Base-by-base conservation (phyloP, 2,888 invertebrate species). In the Polyommatus iphigenia region DNA sequence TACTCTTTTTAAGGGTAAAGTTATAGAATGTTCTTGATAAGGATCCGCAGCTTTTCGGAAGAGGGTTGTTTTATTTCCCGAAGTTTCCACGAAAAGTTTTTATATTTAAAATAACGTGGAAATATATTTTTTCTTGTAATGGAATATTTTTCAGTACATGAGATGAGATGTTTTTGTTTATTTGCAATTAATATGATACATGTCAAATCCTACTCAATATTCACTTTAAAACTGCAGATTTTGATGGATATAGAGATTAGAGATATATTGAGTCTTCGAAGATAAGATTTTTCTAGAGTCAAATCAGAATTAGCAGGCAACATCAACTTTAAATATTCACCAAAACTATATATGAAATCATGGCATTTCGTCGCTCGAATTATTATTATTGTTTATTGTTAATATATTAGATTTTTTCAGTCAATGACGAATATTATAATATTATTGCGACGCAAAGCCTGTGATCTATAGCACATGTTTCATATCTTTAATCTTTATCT, bases 41-140 rank as follows among this genome's bases (percentile, higher is more conserved):
- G 24, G 62, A 62, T 62, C n/a, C 24, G 62, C 62, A 29, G 29
- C 15, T 67, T 67, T 24, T 10, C 20, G 15, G 67, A 67, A 29
- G 67, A 67, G 29, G 67, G 67, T 67, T 62, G 62, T 62, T 62
- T 67, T 29, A 67, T 67, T 59, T 67, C 15, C 67, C 29, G 29
- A 67, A 67, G 29, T 67, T 67, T 67, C 29, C 67, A 29, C 29
- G 67, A 15, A 67, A 15, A 67, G 13, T 67, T 62, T 62, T 13
- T 24, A 62, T 10, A 62, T 67, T 29, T 24, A 67, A 67, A 67
- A 29, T 24, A 54, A 54, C 54, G 5, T 54, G 54, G 54, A 54
- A 18, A 54, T 54, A 54, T 54, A 18, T 54, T 54, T 18, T 54
- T 1, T 18, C 5, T 18, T 50, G n/a, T n/a, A 50, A 50, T 15